Evolutionary conservation across 2,113 vertebrate species (phyloP).

Genomic region (Corythornis vintsioides): DNA sequence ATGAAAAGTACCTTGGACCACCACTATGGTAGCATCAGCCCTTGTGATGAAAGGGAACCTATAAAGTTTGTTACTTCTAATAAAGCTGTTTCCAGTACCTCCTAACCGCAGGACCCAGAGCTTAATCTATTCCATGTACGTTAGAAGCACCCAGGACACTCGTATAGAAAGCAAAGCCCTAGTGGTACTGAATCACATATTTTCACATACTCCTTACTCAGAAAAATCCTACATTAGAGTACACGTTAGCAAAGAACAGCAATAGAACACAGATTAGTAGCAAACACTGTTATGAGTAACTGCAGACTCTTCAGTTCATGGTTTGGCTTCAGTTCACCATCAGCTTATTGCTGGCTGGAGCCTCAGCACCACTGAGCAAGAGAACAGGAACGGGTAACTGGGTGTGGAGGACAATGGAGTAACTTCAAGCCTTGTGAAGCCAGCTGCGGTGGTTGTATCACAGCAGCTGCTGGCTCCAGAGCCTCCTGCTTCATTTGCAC

Average conservation of each 20-base stretch:
- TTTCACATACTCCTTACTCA: not conserved
- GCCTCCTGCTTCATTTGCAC: not conserved
- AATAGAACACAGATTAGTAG: not conserved
- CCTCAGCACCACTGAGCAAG: not conserved
- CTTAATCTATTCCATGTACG: not conserved
- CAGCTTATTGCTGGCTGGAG: not conserved
- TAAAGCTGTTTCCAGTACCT: not conserved
- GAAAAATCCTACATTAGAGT: fast-evolving
- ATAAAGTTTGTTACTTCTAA: not conserved
- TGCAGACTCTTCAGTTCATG: not conserved
- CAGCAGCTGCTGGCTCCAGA: not conserved
- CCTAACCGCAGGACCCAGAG: not conserved
- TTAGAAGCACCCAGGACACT: not conserved
- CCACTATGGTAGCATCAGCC: not conserved
- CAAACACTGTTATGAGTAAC: not conserved
- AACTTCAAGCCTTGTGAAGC: not conserved
- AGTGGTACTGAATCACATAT: fast-evolving
- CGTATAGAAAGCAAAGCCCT: not conserved
- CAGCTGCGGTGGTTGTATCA: not conserved
- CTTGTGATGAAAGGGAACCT: not conserved
- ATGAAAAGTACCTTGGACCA: not conserved
- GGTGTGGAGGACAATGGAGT: not conserved
- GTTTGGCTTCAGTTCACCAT: not conserved
- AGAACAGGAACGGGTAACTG: not conserved
- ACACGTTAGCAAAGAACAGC: not conserved